These are phyloP conservation scores for Odontocerum albicorne DNA, from an alignment of 2,888 invertebrate genomes.

Conservation along the genomic window DNA sequence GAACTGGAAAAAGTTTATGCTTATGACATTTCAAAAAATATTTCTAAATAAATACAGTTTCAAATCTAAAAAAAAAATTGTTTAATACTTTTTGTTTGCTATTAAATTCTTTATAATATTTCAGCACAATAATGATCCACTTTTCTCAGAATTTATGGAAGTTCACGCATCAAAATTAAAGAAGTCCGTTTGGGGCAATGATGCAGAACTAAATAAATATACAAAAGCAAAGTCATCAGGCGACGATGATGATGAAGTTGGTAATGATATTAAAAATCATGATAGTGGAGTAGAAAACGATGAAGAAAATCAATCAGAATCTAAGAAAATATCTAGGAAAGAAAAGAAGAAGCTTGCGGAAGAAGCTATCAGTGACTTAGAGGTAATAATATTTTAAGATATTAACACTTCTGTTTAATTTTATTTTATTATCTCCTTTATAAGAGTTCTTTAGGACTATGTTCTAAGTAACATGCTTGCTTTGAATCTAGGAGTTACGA, in stretches of 20 bases:
- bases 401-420: too few species aligned
- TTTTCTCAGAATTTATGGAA: slow-evolving; percentile 87
- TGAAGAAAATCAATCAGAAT: slow-evolving; percentile 32
- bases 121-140: slow-evolving; percentile 82
- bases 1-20: too few species aligned
- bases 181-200: slow-evolving; percentile 58
- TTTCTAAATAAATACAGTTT: too few species aligned
- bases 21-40: too few species aligned
- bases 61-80: slow-evolving; percentile 10
- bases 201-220: slow-evolving; percentile 43
- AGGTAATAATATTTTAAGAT: slow-evolving; percentile 56
- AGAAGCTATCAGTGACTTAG: slow-evolving; percentile 75
- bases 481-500: too few species aligned
- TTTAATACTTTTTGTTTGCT: slow-evolving; percentile 3
- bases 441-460: too few species aligned
- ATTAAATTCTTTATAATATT: slow-evolving; percentile 39
- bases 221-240: slow-evolving; percentile 45
- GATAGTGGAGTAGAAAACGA: slow-evolving; percentile 41
- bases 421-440: too few species aligned
- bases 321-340: slow-evolving; percentile 25
- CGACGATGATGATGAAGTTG: slow-evolving; percentile 48
- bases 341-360: slow-evolving; percentile 63
- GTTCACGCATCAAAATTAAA: slow-evolving; percentile 66
- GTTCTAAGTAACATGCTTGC: too few species aligned
- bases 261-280: slow-evolving; percentile 46